These are phyloP conservation scores for Oreocharis arfaki DNA, from an alignment of 2,113 vertebrate species.

Conservation along the genomic window DNA sequence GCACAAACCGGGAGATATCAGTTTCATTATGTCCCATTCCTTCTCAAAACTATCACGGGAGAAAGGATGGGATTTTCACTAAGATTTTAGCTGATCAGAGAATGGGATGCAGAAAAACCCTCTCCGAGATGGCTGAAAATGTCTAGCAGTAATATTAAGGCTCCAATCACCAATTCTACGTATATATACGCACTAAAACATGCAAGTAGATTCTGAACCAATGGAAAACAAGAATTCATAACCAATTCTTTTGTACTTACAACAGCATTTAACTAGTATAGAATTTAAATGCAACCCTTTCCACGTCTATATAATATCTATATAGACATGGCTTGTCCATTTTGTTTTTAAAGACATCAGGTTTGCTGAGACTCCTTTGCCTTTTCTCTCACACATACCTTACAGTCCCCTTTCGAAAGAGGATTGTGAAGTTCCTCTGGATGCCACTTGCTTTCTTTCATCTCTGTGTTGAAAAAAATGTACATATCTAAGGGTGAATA, in stretches of 20 bases:
- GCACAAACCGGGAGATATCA: not conserved
- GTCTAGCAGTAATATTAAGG: not conserved
- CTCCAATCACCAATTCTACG: not conserved
- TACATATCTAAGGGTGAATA: not conserved
- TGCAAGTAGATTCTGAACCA: not conserved
- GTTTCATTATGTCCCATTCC: not conserved
- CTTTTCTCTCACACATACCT: not conserved
- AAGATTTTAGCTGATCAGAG: not conserved
- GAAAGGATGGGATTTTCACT: not conserved
- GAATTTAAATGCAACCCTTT: not conserved
- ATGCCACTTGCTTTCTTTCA: not conserved
- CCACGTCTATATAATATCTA: not conserved
- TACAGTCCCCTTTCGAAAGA: not conserved
- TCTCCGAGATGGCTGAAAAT: not conserved
- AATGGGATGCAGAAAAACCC: not conserved
- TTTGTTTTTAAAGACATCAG: not conserved
- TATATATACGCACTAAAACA: not conserved
- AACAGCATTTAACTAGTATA: not conserved
- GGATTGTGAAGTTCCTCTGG: not conserved
- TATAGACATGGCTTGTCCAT: not conserved
- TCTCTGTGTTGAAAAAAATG: not conserved
- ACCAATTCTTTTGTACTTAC: not conserved
- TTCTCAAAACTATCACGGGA: not conserved
- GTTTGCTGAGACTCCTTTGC: not conserved
- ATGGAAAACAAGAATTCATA: not conserved